Conservation (phyloP, 2,888 invertebrate species). For the Calliopum simillimum region DNA sequence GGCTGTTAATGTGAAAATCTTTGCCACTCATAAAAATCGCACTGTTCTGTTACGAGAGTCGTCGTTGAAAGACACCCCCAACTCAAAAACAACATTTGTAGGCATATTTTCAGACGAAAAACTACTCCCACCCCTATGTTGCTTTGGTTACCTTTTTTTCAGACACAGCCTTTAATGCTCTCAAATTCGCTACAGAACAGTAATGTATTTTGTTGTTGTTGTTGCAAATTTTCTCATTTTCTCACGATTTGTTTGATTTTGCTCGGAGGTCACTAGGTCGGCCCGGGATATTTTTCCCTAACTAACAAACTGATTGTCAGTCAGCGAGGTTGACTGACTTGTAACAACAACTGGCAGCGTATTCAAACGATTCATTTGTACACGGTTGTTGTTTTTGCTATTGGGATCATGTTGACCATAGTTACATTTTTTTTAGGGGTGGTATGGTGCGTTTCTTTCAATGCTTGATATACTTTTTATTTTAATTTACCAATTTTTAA, state of each 20-base stretch:
- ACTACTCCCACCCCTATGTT: neutral
- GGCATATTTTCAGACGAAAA: neutral
- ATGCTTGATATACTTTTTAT: neutral
- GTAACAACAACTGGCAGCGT: neutral
- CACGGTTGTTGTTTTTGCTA: too few relatives aligned
- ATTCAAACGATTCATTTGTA: too few relatives aligned
- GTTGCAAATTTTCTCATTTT: conserved; percentile 17
- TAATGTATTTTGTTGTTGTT: conserved; percentile 1
- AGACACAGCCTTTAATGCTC: neutral
- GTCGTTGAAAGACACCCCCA: neutral
- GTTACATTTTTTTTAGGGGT: too few relatives aligned
- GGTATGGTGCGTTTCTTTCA: too few relatives aligned
- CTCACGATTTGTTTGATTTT: conserved; percentile 29
- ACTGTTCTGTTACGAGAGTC: neutral
- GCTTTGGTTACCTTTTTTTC: neutral
- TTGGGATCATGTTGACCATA: too few relatives aligned
- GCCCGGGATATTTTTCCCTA: conserved; percentile 58
- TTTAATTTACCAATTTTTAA: neutral
- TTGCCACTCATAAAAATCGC: neutral
- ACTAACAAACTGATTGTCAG: too few relatives aligned
- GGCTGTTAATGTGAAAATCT: neutral
- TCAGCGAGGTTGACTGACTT: neutral
- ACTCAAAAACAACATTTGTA: neutral
- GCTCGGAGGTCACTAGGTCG: conserved; percentile 67
- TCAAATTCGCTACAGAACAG: neutral